Evolutionary conservation across 1,140 invertebrate species (phyloP).

Genomic region (Halesus radiatus): DNA sequence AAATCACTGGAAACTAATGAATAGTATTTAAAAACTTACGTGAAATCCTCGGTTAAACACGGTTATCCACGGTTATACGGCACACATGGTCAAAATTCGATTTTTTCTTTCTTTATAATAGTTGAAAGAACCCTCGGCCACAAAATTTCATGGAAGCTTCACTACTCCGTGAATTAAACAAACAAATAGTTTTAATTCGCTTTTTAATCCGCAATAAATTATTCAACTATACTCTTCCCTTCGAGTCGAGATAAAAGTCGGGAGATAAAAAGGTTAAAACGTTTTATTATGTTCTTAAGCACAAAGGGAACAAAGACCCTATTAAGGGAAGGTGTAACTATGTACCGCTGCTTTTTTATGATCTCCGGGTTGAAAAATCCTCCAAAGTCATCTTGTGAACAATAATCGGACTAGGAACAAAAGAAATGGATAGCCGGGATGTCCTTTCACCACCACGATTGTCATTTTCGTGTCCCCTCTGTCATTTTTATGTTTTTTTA

Average conservation of each 20-base stretch:
- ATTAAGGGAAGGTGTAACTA: slow-evolving; percentile 54
- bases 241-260: slow-evolving; percentile 21
- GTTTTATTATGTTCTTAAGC: slow-evolving; percentile 56
- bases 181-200: too few relatives aligned
- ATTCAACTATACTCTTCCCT: slow-evolving; percentile 4
- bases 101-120: too few relatives aligned
- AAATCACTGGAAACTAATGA: too few relatives aligned
- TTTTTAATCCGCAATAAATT: slow-evolving; percentile 6
- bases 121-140: too few relatives aligned
- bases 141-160: too few relatives aligned
- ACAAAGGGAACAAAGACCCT: slow-evolving; percentile 45
- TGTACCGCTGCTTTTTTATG: slow-evolving; percentile 31
- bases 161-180: too few relatives aligned
- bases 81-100: too few relatives aligned
- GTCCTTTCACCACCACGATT: slow-evolving; percentile 3
- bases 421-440: slow-evolving; percentile 6
- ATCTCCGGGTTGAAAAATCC: background rate
- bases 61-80: too few relatives aligned
- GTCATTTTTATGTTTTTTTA: slow-evolving; percentile 55
- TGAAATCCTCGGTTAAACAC: too few relatives aligned
- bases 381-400: slow-evolving; percentile 22
- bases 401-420: slow-evolving; percentile 11
- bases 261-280: slow-evolving; percentile 56
- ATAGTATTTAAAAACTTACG: too few relatives aligned
- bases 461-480: background rate